Evolutionary conservation across 2,113 vertebrate genomes (phyloP).

Genomic region (Hystrix cristata): DNA sequence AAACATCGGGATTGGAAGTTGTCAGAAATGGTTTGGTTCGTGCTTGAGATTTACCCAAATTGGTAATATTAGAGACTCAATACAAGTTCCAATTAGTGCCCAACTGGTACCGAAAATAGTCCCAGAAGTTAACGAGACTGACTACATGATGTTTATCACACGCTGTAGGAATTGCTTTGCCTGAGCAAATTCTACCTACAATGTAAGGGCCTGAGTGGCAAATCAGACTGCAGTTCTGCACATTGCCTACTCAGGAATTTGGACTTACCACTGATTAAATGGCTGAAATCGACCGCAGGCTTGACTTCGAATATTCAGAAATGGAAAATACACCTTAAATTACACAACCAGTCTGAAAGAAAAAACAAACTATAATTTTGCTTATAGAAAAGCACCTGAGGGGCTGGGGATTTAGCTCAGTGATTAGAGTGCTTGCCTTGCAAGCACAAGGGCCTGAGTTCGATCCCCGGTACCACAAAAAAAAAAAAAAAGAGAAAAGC

Average conservation of each 20-base stretch:
- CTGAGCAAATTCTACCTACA: not conserved
- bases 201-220: not conserved
- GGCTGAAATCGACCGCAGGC: not conserved
- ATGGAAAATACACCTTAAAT: conserved; percentile 28
- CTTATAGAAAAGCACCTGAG: not conserved
- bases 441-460: too few relatives aligned
- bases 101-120: not conserved
- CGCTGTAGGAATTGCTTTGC: not conserved
- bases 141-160: not conserved
- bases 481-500: too few relatives aligned
- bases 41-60: conserved; percentile 9
- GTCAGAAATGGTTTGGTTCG: conserved; percentile 20
- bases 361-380: not conserved
- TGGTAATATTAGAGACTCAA: not conserved
- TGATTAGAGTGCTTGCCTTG: too few relatives aligned
- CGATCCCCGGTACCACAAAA: too few relatives aligned
- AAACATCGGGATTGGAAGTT: conserved; percentile 9
- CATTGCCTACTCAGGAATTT: conserved; percentile 28
- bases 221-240: not conserved
- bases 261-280: not conserved
- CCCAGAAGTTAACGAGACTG: not conserved
- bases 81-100: not conserved
- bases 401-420: too few relatives aligned
- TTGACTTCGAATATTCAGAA: conserved; percentile 28
- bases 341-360: not conserved